A percentile compares a stretch with the other conserved stretches of the same genome.
phyloP scores from a whole-genome alignment of 2,113 vertebrate genomes.

The Saimiri boliviensis region DNA sequence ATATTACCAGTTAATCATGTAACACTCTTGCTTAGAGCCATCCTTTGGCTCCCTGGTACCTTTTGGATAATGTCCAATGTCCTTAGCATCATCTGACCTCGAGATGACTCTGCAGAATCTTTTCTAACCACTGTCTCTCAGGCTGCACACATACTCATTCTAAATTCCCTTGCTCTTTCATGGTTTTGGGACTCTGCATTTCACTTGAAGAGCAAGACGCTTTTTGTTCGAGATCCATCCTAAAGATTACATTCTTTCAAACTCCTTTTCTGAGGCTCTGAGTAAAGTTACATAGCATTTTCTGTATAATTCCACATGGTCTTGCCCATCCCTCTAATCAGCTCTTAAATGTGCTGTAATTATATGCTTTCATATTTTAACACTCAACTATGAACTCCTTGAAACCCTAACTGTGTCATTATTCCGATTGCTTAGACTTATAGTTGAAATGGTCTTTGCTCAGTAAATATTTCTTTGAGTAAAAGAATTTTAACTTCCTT shows the following conservation, averaged over 20 bases:
- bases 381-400: not conserved
- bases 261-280: not conserved
- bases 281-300: not conserved
- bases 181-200: not conserved
- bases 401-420: not conserved
- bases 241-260: not conserved
- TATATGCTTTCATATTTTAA: not conserved
- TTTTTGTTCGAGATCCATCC: not conserved
- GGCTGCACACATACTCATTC: not conserved
- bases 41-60: not conserved
- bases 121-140: not conserved
- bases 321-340: not conserved
- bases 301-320: not conserved
- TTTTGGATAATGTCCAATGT: not conserved
- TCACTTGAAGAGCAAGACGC: not conserved
- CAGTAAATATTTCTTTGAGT: not conserved
- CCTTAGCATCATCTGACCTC: not conserved
- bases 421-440: not conserved
- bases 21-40: not conserved
- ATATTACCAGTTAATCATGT: not conserved
- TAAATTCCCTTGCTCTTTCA: not conserved
- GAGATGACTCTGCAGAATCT: not conserved
- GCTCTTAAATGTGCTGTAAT: not conserved
- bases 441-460: not conserved
- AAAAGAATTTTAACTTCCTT: slow-evolving; percentile 11